Evolutionary conservation across 2,113 vertebrate species (phyloP), one percentile per base, ranked within the genome.

Genomic region (Andinoacara biseriatus): DNA sequence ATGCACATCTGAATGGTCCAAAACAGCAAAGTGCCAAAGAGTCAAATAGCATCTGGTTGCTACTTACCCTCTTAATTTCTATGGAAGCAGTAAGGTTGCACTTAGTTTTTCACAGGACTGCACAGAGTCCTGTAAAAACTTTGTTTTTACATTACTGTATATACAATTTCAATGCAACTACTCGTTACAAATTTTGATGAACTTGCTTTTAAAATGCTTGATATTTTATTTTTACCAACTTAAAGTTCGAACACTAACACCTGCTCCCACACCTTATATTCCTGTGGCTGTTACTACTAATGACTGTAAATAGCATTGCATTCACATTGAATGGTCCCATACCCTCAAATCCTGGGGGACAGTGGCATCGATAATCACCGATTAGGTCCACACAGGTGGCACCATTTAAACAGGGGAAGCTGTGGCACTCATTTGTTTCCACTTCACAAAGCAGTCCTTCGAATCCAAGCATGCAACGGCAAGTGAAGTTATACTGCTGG

Each of bases 261-360:
- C 60, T 58, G 46, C 63, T 43, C 4, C 31, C 17, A 38, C 80
- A 43, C 6, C 49, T 57, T 17, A 57, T 52, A 75, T 61, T 58
- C n/a, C n/a, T 17, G 35, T 69, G 76, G 13, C 40, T 52, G 58
- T 56, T 76, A 17, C 29, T 9, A 54, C n/a, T 78, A 58, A 81
- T 79, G 40, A 69, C 65, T 65, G 62, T 38, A 81, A 89, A 86
- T 57, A 57, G 62, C 63, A 69, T 81, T 82, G 18, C 58, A 85
- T 63, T 89, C 31, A 15, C 17, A 87, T 89, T 81, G 86, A 86
- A 93, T 89, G 84, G 82, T 89, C 61, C 80, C 93, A 91, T 95
- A 95, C 96, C 96, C 94, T 94, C 93, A 94, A 96, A 96, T 46
- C 95, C 95, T 49, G 91, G 56, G 54, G 93, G 69, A 90, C 95